Base-by-base conservation (phyloP, 2,888 invertebrate genomes). In the Drosophila lacicola region DNA sequence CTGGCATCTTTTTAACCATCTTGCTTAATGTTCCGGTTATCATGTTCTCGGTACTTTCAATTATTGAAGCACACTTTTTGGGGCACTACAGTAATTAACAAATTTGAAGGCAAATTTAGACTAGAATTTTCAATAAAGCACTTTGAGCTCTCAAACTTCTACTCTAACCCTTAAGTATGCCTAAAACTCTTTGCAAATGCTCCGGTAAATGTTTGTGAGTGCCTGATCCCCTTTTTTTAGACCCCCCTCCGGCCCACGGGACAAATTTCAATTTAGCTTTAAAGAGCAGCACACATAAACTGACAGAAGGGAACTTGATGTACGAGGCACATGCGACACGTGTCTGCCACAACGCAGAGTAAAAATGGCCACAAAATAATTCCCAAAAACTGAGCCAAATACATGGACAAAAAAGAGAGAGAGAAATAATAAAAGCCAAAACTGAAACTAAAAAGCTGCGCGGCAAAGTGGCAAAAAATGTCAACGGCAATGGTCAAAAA, bases 201-300 rank as follows among this genome's bases (percentile, higher is more conserved):
- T 19, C 6, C 25, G 13, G 47, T 55, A 50, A 51, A 53, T 50
- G 44, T 29, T 41, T 17, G 49, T 42, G 42, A 49, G 29, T 29
- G 29, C 19, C 42, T 49, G 6, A 19, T 25, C n/a, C 34, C 45
- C 34, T 10, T 19, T 33, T 6, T 10, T 49, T 14, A 17, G 25
- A 9, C 13, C 37, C 6, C 29, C 19, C 37, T 11, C 19, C 34
- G 29, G 45, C 82, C 69, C 78, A 51, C 21, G 85, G 78, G 80
- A 82, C 73, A 70, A 74, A 82, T 85, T 82, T 85, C 82, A 85
- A 82, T 85, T 82, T 80, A 55, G 78, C 60, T 53, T 60, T 71
- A 68, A 51, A 67, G 78, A 73, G 68, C 78, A 72, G 29, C 29
- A 61, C 68, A 73, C 70, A 70, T 79, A 67, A 82, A 78, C 61